Base-by-base conservation (phyloP, 53 echinoderm and acorn worm species). In the Antedon mediterranea region DNA sequence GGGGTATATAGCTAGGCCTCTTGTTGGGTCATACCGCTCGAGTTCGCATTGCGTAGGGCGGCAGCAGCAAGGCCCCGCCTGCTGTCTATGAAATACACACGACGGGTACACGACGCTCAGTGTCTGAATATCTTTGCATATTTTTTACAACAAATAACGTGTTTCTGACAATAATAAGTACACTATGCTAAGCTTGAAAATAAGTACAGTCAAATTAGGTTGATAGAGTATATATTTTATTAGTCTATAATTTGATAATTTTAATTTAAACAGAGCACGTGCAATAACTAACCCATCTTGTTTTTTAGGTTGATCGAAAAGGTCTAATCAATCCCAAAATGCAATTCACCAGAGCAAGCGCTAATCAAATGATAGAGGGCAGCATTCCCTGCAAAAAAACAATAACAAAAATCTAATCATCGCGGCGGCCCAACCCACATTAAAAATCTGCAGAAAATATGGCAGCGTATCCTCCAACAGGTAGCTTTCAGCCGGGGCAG, bases 401-500 rank as follows among this genome's bases (percentile, higher is more conserved):
- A 57, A 57, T 57, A 57, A 57, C 57, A 57, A 57, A 4, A 6
- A 4, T 37, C 37, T 37, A 37, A 37, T 37, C 37, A 37, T n/a
- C n/a, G n/a, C n/a, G n/a, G n/a, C n/a, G n/a, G 57, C 57, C 57
- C 57, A 57, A 57, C 57, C 57, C 57, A 57, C 57, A 8, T 23
- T 57, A 18, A 11, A 3, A 15, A 26, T 37, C 37, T 37, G 37
- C 11, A 37, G 37, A 37, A 57, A 57, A 57, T 57, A 57, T 57
- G 57, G 57, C 57, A 57, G 57, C 57, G 2, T 57, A 57, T 57
- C 57, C 57, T 11, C 57, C 57, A 57, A 57, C 57, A 57, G 80
- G 80, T 18, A 74, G 82, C 33, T 94, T 94, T 72, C 86, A 85
- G 71, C 94, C 94, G 33, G 94, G 94, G 30, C 86, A 87, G 32